A percentile compares a stretch with the other conserved stretches of the same genome.
Evolutionary conservation across 1,140 invertebrate genomes (phyloP).

Genomic region (Orchestia grillus): DNA sequence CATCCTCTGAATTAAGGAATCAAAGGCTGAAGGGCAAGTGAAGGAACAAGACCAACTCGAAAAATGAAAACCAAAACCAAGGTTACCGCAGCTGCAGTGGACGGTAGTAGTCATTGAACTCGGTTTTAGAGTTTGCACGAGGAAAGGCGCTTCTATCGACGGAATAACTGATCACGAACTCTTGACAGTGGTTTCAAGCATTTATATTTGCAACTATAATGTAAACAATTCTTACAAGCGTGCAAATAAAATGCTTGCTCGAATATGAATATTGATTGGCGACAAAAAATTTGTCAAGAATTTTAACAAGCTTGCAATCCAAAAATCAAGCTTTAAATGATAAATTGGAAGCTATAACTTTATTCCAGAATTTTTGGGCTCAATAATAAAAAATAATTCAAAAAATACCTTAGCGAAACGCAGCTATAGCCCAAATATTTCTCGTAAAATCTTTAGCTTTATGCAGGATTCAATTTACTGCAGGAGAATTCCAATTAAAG

Average conservation of each 20-base stretch:
- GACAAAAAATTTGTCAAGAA: too few relatives aligned
- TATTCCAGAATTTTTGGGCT: not conserved
- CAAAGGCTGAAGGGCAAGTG: too few relatives aligned
- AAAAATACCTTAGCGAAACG: not conserved
- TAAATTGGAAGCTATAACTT: not conserved
- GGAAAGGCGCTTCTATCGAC: not conserved
- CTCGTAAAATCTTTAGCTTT: not conserved
- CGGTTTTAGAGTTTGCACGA: not conserved
- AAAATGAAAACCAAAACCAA: not conserved
- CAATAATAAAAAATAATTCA: not conserved
- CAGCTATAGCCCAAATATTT: not conserved
- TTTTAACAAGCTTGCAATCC: not conserved
- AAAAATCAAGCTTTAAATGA: too few relatives aligned
- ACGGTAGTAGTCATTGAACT: not conserved
- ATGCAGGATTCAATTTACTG: not conserved
- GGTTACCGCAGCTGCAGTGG: not conserved
- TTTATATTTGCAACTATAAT: not conserved
- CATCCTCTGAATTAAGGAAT: too few relatives aligned
- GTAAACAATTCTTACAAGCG: not conserved
- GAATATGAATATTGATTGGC: not conserved
- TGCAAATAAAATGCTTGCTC: too few relatives aligned
- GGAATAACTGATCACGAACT: not conserved
- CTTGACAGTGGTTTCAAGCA: not conserved
- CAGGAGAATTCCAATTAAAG: not conserved
- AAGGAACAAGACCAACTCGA: too few relatives aligned